Evolutionary conservation across 2,797 vertebrate species (phyloP).

Genomic region (Malurus splendens): DNA sequence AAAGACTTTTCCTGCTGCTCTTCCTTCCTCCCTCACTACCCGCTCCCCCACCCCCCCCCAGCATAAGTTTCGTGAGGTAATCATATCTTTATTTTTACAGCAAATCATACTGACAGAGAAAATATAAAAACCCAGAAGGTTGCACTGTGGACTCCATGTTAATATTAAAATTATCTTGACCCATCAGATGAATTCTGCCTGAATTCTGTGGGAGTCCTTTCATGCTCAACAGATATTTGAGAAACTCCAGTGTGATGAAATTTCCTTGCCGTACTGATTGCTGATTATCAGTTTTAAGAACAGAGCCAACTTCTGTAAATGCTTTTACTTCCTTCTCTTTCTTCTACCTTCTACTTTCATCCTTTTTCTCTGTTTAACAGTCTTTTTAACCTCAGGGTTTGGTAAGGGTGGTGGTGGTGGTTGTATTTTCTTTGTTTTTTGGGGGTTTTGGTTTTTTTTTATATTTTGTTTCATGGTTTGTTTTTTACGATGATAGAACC

Average conservation of each 20-base stretch:
- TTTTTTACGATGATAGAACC: background rate
- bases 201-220: background rate
- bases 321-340: background rate
- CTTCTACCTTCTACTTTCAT: background rate
- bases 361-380: background rate
- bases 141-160: background rate
- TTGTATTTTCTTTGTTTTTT: background rate
- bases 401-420: rapidly evolving
- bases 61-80: background rate
- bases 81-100: background rate
- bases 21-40: background rate
- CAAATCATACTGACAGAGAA: background rate
- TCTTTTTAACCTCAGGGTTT: background rate
- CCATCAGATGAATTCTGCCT: background rate
- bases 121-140: background rate
- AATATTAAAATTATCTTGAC: background rate
- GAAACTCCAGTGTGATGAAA: background rate
- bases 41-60: rapidly evolving
- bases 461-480: too few relatives aligned
- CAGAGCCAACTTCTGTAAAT: background rate
- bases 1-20: background rate
- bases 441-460: background rate
- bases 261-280: background rate
- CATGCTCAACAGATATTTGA: background rate
- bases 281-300: background rate